Base-by-base conservation (phyloP, 2,888 invertebrate species). In the Xanthostigma xanthostigma region DNA sequence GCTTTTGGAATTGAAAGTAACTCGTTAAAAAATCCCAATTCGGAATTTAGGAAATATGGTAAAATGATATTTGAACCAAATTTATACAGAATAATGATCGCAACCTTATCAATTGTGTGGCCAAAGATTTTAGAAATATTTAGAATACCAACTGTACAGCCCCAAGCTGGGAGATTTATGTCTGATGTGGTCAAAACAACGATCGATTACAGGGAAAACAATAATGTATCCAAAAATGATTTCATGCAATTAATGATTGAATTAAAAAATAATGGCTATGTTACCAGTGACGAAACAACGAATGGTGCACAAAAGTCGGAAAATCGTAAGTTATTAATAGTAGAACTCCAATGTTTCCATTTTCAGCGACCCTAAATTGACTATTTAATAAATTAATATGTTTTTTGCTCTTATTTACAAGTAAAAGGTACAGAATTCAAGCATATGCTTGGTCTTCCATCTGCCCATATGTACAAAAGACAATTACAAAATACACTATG, bases 191-290 rank as follows among this genome's bases (percentile, higher is more conserved):
- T 65, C 1, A 57, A 58, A 17, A 56, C 61, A 12, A 58, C 64
- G 12, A 56, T 66, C 8, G 51, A 56, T 10, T 55, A 58, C 43
- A 54, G 66, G 37, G 59, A 62, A 50, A 48, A 52, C 9, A 59
- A 58, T 36, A 60, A 60, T 41, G 53, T 60, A 11, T 54, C 57
- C 35, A 54, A 63, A 38, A 57, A 58, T 34, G 65, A 65, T 52
- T 62, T 64, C 49, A 54, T 65, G 49, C 60, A 64, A 45, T 48
- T 64, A 14, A 50, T 64, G 51, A 61, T 64, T 49, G 57, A 61
- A 45, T 47, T 63, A 14, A 60, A 58, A 46, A 59, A 61, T 37
- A 49, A 50, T 9, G 54, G 52, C 35, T 52, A 49, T 44, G 41
- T 53, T 8, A 47, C 38, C 17, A 52, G 48, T 34, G 49, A 49